Evolutionary conservation across 2,888 invertebrate genomes (phyloP), one percentile per base, ranked within the genome.

Genomic region (Diogma glabrata): DNA sequence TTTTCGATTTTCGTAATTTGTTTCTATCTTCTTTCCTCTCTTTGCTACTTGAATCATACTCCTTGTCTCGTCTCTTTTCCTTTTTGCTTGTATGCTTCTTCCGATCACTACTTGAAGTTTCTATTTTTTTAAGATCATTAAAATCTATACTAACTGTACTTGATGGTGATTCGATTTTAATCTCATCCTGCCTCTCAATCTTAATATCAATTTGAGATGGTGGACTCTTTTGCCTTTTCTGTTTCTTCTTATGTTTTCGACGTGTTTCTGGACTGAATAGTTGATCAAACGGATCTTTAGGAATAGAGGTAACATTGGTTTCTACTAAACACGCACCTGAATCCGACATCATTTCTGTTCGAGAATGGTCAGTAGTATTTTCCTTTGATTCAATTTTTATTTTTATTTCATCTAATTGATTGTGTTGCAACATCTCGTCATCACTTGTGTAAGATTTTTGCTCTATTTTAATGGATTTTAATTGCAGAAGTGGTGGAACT

Each of bases 231-330:
- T 83, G 81, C 23, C 83, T 82, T 66, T 84, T 87, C 63, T 87
- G 86, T 62, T 87, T 88, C 73, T 87, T 88, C 67, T 87, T 88
- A 63, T 88, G 88, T 63, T 86, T 88, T 64, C 82, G 86, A 9
- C 85, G 75, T 46, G 75, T 63, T 61, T 82, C 82, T 3, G 64
- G 70, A 57, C 67, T 72, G 68, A 63, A 71, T 67, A 55, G 57
- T 67, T 67, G 58, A 62, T 61, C 54, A 69, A 63, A 36, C 67
- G 26, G 9, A 46, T 22, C 24, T 46, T 46, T 46, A 16, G n/a
- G 22, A 22, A 10, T 43, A 20, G 23, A n/a, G n/a, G n/a, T 43
- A n/a, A 14, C 23, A 43, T 43, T 43, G n/a, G n/a, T n/a, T 7
- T 43, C 43, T 7, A 20, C 43, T 22, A 12, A 20, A 22, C 43